Conservation (phyloP, 2,888 invertebrate species). For the Parnassius glacialis region DNA sequence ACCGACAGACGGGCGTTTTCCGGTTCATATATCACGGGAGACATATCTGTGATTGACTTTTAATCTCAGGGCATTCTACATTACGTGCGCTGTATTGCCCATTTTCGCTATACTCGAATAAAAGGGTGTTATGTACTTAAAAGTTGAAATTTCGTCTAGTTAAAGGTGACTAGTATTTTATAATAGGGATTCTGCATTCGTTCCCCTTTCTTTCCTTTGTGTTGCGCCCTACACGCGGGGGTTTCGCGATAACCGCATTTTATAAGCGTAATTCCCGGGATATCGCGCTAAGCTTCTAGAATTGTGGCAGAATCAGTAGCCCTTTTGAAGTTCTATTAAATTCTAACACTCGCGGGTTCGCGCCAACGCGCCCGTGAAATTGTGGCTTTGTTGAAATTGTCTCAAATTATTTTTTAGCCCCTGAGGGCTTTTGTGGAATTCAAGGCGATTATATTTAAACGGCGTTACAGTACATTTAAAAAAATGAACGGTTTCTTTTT, state of each 20-base stretch:
- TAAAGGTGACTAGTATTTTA: conserved; percentile 3
- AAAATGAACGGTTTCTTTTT: too few species aligned
- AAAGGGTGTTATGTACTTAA: conserved; percentile 52
- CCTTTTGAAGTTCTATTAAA: conserved; percentile 80
- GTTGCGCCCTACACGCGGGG: conserved; percentile 37
- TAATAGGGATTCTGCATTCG: conserved; percentile 31
- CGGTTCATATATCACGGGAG: conserved; percentile 12
- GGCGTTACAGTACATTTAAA: too few species aligned
- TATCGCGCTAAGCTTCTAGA: conserved; percentile 79
- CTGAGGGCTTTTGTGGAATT: conserved; percentile 39
- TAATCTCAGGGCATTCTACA: conserved; percentile 25
- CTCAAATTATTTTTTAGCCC: conserved; percentile 61
- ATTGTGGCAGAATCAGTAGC: conserved; percentile 78
- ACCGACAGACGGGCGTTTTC: conserved; percentile 13
- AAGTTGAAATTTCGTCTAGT: conserved; percentile 32
- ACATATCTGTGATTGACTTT: conserved; percentile 14
- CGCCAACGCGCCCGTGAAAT: conserved; percentile 76
- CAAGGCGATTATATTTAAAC: conserved; percentile 9
- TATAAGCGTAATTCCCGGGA: conserved; percentile 77
- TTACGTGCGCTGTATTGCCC: conserved; percentile 39
- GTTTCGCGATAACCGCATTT: conserved; percentile 75
- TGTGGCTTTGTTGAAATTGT: conserved; percentile 76
- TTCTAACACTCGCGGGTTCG: conserved; percentile 75
- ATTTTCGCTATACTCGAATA: conserved; percentile 33
- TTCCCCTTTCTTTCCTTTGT: conserved; percentile 34